Base-by-base conservation (phyloP, 2,888 invertebrate genomes). In the Drosophila cognata region DNA sequence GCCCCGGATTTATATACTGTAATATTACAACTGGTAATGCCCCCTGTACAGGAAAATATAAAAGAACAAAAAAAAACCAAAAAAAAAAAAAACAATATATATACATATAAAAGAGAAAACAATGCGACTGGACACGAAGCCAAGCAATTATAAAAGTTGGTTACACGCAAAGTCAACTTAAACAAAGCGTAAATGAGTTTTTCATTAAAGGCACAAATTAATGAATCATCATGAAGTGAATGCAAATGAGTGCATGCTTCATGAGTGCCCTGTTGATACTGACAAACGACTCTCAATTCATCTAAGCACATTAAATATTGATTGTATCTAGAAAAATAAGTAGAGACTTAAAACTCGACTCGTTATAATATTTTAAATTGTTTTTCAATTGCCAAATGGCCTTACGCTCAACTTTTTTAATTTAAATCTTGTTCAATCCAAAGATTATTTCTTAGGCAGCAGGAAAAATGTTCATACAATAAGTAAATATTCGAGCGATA, bases 131-230 rank as follows among this genome's bases (percentile, higher is more conserved):
- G 88, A 83, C 84, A 88, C 74, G 86, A 86, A 73, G 71, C 74
- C 63, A 81, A 81, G 79, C 81, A 88, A 86, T 84, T 88, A 83
- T 68, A 86, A 72, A 70, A 77, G 71, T 78, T 84, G 71, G 88
- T 86, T 86, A 83, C 84, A 85, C 88, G 88, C 84, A 85, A 82
- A 75, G 69, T 61, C 50, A 66, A 67, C 56, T 58, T 57, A 74
- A 67, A 74, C 68, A 58, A 55, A 70, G 64, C 53, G 62, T 58
- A 82, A 73, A 64, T 67, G 53, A 74, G 63, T 74, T 74, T 79
- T 79, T 63, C 80, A 72, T 79, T 75, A 64, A 41, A 57, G 61
- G 52, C 66, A 59, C 51, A 61, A 74, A 71, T 78, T 61, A 78
- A 79, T 78, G 66, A 79, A 79, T 75, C 66, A 71, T 71, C 64